These are phyloP conservation scores for Cryptocephalus primarius DNA, from an alignment of 2,888 invertebrate species.

Conservation along the genomic window DNA sequence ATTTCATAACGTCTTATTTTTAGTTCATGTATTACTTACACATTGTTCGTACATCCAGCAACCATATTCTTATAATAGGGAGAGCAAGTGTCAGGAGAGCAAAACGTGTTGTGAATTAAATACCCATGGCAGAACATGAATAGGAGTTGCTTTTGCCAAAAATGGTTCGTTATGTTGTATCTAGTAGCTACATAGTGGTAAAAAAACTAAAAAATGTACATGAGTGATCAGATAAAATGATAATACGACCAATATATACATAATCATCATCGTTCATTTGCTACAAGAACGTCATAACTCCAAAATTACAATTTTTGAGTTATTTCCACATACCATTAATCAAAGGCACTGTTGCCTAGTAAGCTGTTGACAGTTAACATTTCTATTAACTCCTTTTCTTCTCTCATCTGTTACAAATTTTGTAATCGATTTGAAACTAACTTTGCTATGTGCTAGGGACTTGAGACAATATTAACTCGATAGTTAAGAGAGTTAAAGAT, in stretches of 20 bases:
- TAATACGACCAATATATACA: neutral
- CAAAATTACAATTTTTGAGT: too few species aligned
- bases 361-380: too few species aligned
- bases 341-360: too few species aligned
- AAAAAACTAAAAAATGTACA: conserved; percentile 9
- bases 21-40: conserved; percentile 32
- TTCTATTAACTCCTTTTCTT: too few species aligned
- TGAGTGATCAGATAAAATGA: neutral
- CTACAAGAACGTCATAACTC: too few species aligned
- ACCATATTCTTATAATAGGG: conserved; percentile 44
- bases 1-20: neutral
- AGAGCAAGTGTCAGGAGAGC: conserved; percentile 44
- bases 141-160: conserved; percentile 39
- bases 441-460: too few species aligned
- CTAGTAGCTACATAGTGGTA: conserved; percentile 11
- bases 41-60: conserved; percentile 40
- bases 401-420: too few species aligned
- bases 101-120: conserved; percentile 43
- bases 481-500: too few species aligned
- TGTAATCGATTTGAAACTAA: too few species aligned
- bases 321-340: too few species aligned
- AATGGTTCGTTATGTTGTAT: conserved; percentile 14
- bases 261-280: too few species aligned
- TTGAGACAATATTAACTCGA: too few species aligned
- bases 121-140: conserved; percentile 44